A percentile compares a stretch with the other conserved stretches of the same genome.
Evolutionary conservation across 2,797 vertebrate species (phyloP).

Genomic region (Morus bassanus): DNA sequence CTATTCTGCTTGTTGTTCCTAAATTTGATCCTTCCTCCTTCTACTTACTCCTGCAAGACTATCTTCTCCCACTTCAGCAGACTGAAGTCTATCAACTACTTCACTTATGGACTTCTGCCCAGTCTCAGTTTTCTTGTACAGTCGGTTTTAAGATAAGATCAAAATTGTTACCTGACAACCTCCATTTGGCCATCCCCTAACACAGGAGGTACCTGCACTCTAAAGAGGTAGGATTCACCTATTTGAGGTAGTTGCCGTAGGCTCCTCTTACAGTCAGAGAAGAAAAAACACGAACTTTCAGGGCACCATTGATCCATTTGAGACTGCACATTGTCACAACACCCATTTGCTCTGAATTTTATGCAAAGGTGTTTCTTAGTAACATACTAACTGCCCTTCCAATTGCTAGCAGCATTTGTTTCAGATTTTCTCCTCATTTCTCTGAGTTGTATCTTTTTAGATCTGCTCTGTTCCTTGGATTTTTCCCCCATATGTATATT

Average conservation of each 20-base stretch:
- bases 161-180: neutral
- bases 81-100: neutral
- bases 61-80: neutral
- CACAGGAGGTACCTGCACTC: neutral
- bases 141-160: neutral
- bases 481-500: neutral
- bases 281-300: neutral
- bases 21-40: neutral
- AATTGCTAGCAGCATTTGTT: neutral
- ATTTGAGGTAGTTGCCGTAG: fast-evolving
- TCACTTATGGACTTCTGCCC: neutral
- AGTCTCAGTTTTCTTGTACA: neutral
- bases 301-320: neutral
- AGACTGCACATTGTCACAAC: neutral
- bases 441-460: neutral
- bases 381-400: neutral
- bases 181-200: neutral
- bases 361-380: neutral
- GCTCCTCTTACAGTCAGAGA: neutral
- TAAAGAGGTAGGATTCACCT: neutral
- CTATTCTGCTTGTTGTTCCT: neutral
- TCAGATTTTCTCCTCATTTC: neutral
- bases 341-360: neutral
- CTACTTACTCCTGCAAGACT: neutral
- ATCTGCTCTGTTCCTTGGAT: neutral